Evolutionary conservation across 2,113 vertebrate species (phyloP), one percentile per base, ranked within the genome.

Genomic region (Numida meleagris): DNA sequence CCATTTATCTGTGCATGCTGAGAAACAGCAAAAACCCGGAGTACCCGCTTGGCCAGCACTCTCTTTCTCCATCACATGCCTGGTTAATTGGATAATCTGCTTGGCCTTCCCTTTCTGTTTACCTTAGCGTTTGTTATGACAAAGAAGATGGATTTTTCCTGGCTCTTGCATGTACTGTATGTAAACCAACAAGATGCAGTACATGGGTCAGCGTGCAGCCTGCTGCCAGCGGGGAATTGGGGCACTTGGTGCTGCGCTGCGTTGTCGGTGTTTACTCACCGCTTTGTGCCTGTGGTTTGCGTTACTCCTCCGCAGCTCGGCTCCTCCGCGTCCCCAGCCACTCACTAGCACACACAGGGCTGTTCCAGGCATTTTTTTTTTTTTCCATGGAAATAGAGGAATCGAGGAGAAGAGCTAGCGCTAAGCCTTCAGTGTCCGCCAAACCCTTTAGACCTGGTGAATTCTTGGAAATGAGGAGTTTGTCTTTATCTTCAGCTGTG

Each of bases 91-190:
- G 91, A 70, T 59, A 80, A 89, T 48, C 40, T 4, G 16, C 6
- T 0, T 75, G 81, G 79, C 82, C 77, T 82, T 94, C 84, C 95
- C 76, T 95, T 66, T 95, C 90, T 97, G 93, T 97, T 97, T 98
- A 95, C 95, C 77, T 94, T 59, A 62, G 87, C 68, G 68, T 88
- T 94, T 93, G 95, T 97, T 97, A 96, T 95, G 95, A 97, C 96
- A 97, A 58, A 83, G 90, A 72, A 96, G 94, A 95, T 17, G 24
- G 84, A 96, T 96, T 96, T 96, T 95, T 90, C 93, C 94, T 92
- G 91, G 86, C 89, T 79, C 89, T 90, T 67, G 85, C 83, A 40
- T 4, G 7, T 19, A 12, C 61, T 51, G 62, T 63, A 7, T 67
- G 88, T 90, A 88, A 96, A 84, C 73, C 84, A 90, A 15, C 59